Conservation (phyloP, 2,888 invertebrate genomes). For the Thera obeliscata region DNA sequence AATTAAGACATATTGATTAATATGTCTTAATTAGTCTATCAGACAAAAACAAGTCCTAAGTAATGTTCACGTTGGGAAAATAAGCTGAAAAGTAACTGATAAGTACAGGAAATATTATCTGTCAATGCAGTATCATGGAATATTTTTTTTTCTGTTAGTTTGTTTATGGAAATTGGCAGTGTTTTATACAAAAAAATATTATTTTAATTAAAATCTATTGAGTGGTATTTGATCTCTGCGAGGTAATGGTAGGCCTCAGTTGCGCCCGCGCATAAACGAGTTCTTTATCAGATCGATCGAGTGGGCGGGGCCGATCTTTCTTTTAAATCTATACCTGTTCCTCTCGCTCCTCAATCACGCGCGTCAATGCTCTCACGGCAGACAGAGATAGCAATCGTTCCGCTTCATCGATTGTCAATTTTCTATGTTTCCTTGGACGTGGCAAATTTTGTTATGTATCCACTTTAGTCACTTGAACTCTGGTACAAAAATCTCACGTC, state of each 20-base stretch:
- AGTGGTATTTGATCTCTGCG: not conserved
- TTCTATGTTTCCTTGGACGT: slow-evolving; percentile 50
- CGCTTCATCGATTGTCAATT: slow-evolving; percentile 67
- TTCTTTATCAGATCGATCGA: slow-evolving; percentile 77
- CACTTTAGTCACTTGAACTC: not conserved
- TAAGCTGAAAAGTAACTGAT: no score
- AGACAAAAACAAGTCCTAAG: no score
- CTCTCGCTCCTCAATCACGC: slow-evolving; percentile 44
- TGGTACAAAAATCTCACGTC: slow-evolving; percentile 6
- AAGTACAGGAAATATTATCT: no score
- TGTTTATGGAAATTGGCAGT: no score
- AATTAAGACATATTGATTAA: no score
- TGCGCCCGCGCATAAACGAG: slow-evolving; percentile 54
- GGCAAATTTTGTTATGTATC: slow-evolving; percentile 22
- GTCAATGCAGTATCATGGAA: no score
- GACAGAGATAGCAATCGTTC: slow-evolving; percentile 61
- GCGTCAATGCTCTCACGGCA: slow-evolving; percentile 17
- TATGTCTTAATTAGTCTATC: no score
- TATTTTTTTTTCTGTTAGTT: no score
- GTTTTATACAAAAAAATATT: not conserved
- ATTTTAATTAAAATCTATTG: not conserved
- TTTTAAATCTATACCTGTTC: slow-evolving; percentile 55
- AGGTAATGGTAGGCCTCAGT: slow-evolving; percentile 18
- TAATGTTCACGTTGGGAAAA: no score
- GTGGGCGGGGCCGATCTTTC: slow-evolving; percentile 68